These are phyloP conservation scores for Pandemis heparana DNA, from an alignment of 2,888 invertebrate genomes.

Conservation along the genomic window DNA sequence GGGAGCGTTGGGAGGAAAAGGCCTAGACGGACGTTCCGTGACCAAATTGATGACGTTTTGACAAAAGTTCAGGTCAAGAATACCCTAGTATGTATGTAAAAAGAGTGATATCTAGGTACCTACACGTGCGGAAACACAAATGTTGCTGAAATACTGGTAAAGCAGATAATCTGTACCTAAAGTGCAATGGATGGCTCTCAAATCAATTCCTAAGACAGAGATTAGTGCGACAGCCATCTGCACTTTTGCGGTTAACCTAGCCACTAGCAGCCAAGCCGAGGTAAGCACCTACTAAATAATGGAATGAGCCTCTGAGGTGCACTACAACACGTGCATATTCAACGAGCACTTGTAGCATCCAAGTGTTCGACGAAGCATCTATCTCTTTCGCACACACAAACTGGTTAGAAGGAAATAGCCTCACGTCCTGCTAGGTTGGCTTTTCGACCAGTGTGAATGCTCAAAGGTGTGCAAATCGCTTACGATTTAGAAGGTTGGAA, in stretches of 20 bases:
- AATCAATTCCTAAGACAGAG: slow-evolving; percentile 7
- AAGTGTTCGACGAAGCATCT: too few species aligned
- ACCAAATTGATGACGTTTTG: too few species aligned
- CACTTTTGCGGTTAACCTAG: slow-evolving; percentile 21
- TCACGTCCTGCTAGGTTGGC: slow-evolving; percentile 6
- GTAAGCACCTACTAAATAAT: slow-evolving; percentile 41
- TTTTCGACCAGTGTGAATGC: slow-evolving; percentile 29
- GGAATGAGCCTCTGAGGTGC: slow-evolving; percentile 35
- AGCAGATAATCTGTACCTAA: not conserved
- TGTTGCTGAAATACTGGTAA: not conserved
- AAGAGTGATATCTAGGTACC: too few species aligned
- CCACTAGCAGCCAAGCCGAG: slow-evolving; percentile 12
- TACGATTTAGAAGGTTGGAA: slow-evolving; percentile 31
- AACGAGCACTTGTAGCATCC: not conserved
- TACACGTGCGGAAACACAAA: too few species aligned
- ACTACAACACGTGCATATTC: slow-evolving; percentile 41
- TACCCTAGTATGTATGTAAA: too few species aligned
- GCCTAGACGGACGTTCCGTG: too few species aligned
- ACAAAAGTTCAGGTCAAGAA: too few species aligned
- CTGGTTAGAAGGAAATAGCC: too few species aligned
- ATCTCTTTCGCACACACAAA: too few species aligned
- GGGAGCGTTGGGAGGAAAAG: too few species aligned
- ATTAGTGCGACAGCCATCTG: slow-evolving; percentile 10
- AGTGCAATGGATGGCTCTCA: not conserved
- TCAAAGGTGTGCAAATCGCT: slow-evolving; percentile 39